Base-by-base conservation (phyloP, 2,888 invertebrate species). In the Ommatoiulus sabulosus region DNA sequence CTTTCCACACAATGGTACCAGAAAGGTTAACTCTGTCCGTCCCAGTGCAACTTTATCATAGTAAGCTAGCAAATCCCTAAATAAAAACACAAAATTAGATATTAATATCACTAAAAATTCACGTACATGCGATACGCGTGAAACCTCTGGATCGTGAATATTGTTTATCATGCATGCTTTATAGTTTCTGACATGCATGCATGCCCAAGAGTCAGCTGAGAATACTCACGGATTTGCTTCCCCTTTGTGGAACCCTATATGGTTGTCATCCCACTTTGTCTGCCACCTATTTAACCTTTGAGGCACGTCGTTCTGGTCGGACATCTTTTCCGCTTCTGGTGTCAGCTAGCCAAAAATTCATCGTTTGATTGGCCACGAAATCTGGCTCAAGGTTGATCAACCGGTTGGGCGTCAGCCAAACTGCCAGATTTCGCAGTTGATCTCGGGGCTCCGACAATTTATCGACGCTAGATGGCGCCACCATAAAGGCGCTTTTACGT, bases 1-100 rank as follows among this genome's bases (percentile, higher is more conserved):
- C 89, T 91, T 91, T 15, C 92, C 92, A 89, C 91, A 91, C 24
- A 92, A 89, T 6, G 92, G 92, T 3, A 92, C 89, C 87, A 91
- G 91, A 52, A 91, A 87, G 10, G 89, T 87, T 35, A 85, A 20
- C 1, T 3, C 52, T 86, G 44, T 43, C 46, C 86, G 20, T 43
- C 88, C 88, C 1, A 17, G 20, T 1, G 35, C 20, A 35, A 88
- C 8, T 35, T 86, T 2, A 86, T 88, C 86, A 35, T 87, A 63
- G 57, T 63, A n/a, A 1, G 17, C 3, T 5, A 63, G 5, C n/a
- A 63, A 63, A n/a, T 10, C 57, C 57, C 57, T 63, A 3, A 63
- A 63, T 3, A 48, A 6, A 48, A 3, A 48, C n/a, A n/a, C n/a
- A n/a, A n/a, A n/a, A n/a, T n/a, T n/a, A n/a, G n/a, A n/a, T n/a